Percentiles rank a stretch among this genome's conserved stretches.
Evolutionary conservation across 2,888 invertebrate genomes (phyloP).

Genomic region (Calameuta filiformis): DNA sequence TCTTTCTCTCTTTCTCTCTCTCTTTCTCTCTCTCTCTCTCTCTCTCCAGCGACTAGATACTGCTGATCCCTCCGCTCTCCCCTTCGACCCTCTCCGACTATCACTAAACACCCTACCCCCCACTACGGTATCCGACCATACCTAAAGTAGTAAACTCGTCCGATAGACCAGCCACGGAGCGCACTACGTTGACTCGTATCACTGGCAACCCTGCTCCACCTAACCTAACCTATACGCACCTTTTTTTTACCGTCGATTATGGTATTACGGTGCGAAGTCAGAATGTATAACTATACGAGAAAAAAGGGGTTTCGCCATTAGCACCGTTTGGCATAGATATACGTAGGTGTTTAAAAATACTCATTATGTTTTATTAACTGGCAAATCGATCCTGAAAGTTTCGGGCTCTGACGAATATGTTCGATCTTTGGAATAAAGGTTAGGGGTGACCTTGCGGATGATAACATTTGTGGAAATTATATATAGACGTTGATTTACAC

Average conservation of each 20-base stretch:
- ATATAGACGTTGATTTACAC: not conserved
- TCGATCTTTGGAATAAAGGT: not conserved
- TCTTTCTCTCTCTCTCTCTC: not conserved
- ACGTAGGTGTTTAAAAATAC: not conserved
- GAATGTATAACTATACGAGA: not conserved
- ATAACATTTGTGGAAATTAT: not conserved
- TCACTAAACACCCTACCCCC: not conserved
- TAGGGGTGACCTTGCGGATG: not conserved
- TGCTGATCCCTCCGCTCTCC: not conserved
- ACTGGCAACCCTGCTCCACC: not conserved
- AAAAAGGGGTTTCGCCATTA: not conserved
- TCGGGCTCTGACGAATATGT: not conserved
- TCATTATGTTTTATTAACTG: not conserved
- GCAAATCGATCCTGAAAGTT: not conserved
- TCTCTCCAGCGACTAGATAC: not conserved
- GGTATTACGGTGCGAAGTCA: not conserved
- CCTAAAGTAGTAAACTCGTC: slow-evolving; percentile 26
- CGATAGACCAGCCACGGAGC: slow-evolving; percentile 4
- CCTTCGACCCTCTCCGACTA: not conserved
- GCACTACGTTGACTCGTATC: not conserved
- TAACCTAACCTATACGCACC: not conserved
- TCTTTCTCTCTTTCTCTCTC: not conserved
- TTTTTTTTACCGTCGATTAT: not conserved
- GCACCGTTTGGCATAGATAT: not conserved
- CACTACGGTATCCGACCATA: slow-evolving; percentile 22